phyloP scores from a whole-genome alignment of 2,888 invertebrate genomes.

The Cosmia pyralina region DNA sequence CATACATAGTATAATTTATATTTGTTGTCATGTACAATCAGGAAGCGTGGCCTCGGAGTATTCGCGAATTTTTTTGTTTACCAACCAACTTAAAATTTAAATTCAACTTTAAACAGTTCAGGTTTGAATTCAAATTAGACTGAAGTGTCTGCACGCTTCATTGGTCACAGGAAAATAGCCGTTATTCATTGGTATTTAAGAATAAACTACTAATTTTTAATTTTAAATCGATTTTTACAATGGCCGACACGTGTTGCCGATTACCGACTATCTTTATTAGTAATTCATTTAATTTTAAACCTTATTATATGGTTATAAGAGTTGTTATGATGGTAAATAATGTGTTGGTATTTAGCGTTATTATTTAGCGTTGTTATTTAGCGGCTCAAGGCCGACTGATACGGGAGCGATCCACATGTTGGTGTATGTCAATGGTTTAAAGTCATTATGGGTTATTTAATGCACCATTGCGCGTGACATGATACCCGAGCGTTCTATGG shows the following conservation, averaged over 20 bases:
- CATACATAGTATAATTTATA: constrained; percentile 48
- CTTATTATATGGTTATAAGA: constrained; percentile 14
- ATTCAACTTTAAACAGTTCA: constrained; percentile 37
- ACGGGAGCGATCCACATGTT: constrained; percentile 58
- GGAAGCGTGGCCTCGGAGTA: constrained; percentile 65
- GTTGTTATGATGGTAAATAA: constrained; percentile 51
- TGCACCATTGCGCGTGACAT: constrained; percentile 48
- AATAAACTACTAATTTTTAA: constrained; percentile 46
- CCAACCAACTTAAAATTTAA: constrained; percentile 28
- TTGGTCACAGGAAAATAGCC: constrained; percentile 56
- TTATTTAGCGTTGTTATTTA: constrained; percentile 64
- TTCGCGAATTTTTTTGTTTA: constrained; percentile 67
- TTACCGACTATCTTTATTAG: constrained; percentile 12
- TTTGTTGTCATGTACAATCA: constrained; percentile 58
- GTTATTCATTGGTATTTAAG: constrained; percentile 44
- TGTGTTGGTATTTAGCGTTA: constrained; percentile 47
- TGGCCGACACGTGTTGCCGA: constrained; percentile 59
- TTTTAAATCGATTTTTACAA: constrained; percentile 51
- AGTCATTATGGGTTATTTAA: constrained; percentile 56
- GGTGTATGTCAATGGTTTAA: constrained; percentile 40
- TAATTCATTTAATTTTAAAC: constrained; percentile 18
- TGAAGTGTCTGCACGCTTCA: constrained; percentile 1
- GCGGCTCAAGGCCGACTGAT: constrained; percentile 61
- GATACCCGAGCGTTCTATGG: constrained; percentile 49
- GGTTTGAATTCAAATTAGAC: constrained; percentile 41